These are phyloP conservation scores for Iselma pallidipennis DNA, from an alignment of 2,888 invertebrate species.

Conservation along the genomic window DNA sequence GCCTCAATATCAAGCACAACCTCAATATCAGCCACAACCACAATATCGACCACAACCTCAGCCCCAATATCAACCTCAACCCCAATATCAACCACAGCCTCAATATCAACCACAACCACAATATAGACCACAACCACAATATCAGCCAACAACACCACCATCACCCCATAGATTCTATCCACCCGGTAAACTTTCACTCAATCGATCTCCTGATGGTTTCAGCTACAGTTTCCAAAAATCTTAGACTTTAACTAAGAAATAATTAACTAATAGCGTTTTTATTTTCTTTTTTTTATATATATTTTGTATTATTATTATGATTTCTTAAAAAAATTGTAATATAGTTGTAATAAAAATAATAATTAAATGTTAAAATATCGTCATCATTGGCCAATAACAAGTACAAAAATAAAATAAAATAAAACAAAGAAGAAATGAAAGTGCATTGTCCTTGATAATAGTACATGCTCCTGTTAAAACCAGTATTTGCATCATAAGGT, in stretches of 20 bases:
- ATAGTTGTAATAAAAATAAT: not conserved
- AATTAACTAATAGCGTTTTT: not conserved
- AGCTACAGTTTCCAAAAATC: conserved; percentile 82
- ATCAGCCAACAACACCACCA: conserved; percentile 67
- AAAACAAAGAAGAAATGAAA: conserved; percentile 29
- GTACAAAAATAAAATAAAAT: not conserved
- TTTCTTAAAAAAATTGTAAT: not conserved
- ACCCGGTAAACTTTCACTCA: conserved; percentile 82
- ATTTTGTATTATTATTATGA: conserved; percentile 24
- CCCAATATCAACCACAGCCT: conserved; percentile 41
- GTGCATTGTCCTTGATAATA: conserved; percentile 31
- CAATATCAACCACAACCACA: conserved; percentile 54
- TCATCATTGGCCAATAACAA: conserved; percentile 13
- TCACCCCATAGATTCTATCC: conserved; percentile 78
- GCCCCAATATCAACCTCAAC: conserved; percentile 53
- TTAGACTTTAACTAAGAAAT: conserved; percentile 37
- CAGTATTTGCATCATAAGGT: conserved; percentile 33
- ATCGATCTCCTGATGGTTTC: conserved; percentile 86
- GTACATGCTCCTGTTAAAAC: conserved; percentile 31
- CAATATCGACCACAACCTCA: conserved; percentile 58
- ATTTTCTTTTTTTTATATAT: conserved; percentile 3
- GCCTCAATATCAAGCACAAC: conserved; percentile 53
- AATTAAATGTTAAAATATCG: conserved; percentile 19
- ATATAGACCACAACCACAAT: conserved; percentile 44
- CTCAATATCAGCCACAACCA: conserved; percentile 55